These are phyloP conservation scores for Sebastes baramenuke DNA, from an alignment of 2,797 vertebrate species.

Conservation along the genomic window DNA sequence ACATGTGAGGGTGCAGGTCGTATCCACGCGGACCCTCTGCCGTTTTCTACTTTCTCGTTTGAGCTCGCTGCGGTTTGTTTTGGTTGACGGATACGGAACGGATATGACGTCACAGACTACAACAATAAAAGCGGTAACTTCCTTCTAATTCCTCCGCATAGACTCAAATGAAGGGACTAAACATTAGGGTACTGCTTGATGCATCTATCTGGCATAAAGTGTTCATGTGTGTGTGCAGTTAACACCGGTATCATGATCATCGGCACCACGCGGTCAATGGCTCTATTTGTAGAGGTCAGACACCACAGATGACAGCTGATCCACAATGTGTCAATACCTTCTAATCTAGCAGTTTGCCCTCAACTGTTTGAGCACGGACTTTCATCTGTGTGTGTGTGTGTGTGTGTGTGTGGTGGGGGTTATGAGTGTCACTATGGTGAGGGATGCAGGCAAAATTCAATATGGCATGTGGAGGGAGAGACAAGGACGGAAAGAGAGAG, in stretches of 20 bases:
- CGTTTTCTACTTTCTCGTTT: no score
- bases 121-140: no score
- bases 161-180: no score
- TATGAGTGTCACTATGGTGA: conserved; percentile 1
- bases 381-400: neutral
- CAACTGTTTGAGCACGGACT: neutral
- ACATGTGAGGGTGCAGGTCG: no score
- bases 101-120: no score
- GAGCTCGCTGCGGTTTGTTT: no score
- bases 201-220: neutral
- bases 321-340: conserved; percentile 14
- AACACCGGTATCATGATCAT: neutral
- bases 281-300: neutral
- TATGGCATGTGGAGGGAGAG: conserved; percentile 7
- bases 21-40: no score
- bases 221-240: no score
- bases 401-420: conserved; percentile 9
- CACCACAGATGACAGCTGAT: conserved; percentile 20
- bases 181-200: neutral
- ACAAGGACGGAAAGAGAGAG: neutral
- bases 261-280: neutral
- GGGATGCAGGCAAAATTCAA: conserved; percentile 36
- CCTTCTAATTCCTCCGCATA: no score
- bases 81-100: no score
- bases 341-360: neutral